Evolutionary conservation across 2,797 vertebrate genomes (phyloP), one percentile per base, ranked within the genome.

Genomic region (Lagorchestes hirsutus): DNA sequence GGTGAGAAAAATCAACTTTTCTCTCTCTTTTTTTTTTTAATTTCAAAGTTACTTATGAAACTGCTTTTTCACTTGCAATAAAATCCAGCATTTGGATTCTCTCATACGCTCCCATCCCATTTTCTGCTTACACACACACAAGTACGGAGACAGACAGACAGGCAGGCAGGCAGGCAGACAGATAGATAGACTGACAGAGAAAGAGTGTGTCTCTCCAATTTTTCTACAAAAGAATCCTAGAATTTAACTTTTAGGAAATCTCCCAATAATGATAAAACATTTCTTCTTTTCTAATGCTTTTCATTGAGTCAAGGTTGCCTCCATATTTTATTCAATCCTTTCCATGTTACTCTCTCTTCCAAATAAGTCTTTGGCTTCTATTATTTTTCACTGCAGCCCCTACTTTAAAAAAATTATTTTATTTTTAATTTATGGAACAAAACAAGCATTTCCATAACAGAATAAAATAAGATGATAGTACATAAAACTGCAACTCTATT

Each of bases 171-270:
- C 0, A 59, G 1, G 12, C 10, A 31, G 3, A 56, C 18, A 24
- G 3, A 56, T 0, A 22, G n/a, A n/a, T n/a, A n/a, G n/a, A n/a
- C n/a, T n/a, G 56, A 57, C 5, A 57, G 4, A 40, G 74, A 90
- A 46, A 93, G 90, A 2, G 28, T 13, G 27, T 29, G 62, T 50
- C 54, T 28, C 87, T 8, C 11, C 91, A 50, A 31, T 52, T 90
- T 95, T n/a, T 57, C 90, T 93, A 82, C 18, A 16, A 91, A 91
- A 46, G 74, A 93, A 95, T 90, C 22, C 55, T 90, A 94, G 90
- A 11, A 91, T 91, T 54, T 0, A 54, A 2, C 10, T 93, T 95
- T 93, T 22, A 97, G 92, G 82, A 96, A 94, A 92, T 87, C 40
- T 67, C 31, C 93, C 59, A 95, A 40, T 55, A 93, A 3, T 24